Base-by-base conservation (phyloP, 2,113 vertebrate species). In the Lampris megalopsis region DNA sequence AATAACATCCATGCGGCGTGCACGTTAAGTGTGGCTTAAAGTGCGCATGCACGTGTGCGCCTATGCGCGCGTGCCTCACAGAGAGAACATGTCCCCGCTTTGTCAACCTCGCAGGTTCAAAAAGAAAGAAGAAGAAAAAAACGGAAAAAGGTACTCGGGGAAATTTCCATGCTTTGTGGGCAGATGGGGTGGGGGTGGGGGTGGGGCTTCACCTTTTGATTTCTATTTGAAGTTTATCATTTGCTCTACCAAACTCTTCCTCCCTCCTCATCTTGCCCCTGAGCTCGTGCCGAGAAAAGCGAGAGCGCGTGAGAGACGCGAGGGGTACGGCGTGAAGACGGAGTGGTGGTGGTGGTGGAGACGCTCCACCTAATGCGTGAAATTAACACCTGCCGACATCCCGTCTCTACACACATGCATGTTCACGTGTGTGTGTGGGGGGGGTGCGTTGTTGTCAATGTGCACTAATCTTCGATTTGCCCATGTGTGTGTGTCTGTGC, bases 311-410 rank as follows among this genome's bases (percentile, higher is more conserved):
- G 81, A 84, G 79, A 80, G 88, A 82, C 43, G 83, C 56, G 62
- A 72, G 50, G 66, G 49, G 81, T 57, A 58, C 67, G 75, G 41
- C 72, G 41, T 24, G 57, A 80, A 66, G 71, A 54, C 59, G 9
- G 68, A 57, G 78, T 67, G 77, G 71, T 61, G 73, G 71, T 67
- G 48, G 48, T 47, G 68, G 63, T 48, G 77, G 58, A 9, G 41
- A 66, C 2, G 84, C 77, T 87, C 63, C 65, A 72, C 83, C 76
- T 93, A 95, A 95, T 93, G 92, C 93, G 91, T 95, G 94, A 95
- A 95, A 95, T 95, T 94, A 24, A 95, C 92, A 95, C 94, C 94
- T 95, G 94, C 92, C 92, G 86, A 85, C 88, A 80, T 81, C 68
- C 84, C 42, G 79, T 37, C 62, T 64, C 41, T 41, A 4, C 7